Evolutionary conservation across 1,140 invertebrate genomes (phyloP).

Genomic region (Drosophila grimshawi): DNA sequence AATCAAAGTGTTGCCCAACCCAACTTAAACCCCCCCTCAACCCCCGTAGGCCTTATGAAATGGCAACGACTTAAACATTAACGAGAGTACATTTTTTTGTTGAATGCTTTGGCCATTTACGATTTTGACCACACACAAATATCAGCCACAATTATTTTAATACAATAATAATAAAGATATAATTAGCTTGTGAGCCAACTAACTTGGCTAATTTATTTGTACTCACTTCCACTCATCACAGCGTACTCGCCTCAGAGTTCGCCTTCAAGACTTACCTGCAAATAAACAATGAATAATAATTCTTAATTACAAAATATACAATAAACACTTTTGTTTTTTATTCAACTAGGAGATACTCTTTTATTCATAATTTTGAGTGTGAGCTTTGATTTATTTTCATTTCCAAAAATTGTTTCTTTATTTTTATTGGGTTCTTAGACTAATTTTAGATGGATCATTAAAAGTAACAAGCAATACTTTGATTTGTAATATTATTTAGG

Average conservation of each 20-base stretch:
- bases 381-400: too few relatives aligned
- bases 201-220: slow-evolving; percentile 35
- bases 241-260: slow-evolving; percentile 28
- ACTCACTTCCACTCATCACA: too few relatives aligned
- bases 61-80: slow-evolving; percentile 8
- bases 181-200: slow-evolving; percentile 56
- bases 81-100: not conserved
- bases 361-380: too few relatives aligned
- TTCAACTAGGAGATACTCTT: too few relatives aligned
- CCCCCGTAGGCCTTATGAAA: too few relatives aligned
- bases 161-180: slow-evolving; percentile 72
- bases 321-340: too few relatives aligned
- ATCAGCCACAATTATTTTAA: slow-evolving; percentile 71
- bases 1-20: slow-evolving; percentile 62
- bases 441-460: too few relatives aligned
- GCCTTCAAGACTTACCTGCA: slow-evolving; percentile 61
- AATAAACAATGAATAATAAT: slow-evolving; percentile 37
- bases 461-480: too few relatives aligned
- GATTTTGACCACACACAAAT: slow-evolving; percentile 11
- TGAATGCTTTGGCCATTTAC: slow-evolving; percentile 1
- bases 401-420: too few relatives aligned
- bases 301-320: not conserved
- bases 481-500: too few relatives aligned
- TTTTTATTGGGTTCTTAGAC: too few relatives aligned
- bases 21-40: not conserved